These are phyloP conservation scores for Channallabes apus DNA, from an alignment of 2,797 vertebrate species.

Conservation along the genomic window DNA sequence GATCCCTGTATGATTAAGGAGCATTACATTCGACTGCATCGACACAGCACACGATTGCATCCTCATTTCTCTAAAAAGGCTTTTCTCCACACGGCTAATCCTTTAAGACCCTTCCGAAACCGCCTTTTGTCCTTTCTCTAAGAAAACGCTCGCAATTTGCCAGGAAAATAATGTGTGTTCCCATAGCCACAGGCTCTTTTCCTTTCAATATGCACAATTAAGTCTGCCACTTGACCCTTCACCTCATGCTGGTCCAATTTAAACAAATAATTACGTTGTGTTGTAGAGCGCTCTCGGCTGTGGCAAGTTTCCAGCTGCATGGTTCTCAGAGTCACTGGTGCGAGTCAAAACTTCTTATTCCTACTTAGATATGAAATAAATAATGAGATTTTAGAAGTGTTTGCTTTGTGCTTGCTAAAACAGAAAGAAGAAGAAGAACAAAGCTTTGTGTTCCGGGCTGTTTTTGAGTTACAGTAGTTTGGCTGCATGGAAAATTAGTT, in stretches of 20 bases:
- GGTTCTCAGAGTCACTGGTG: slow-evolving; percentile 6
- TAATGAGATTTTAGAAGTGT: neutral
- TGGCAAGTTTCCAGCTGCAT: slow-evolving; percentile 35
- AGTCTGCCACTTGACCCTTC: slow-evolving; percentile 32
- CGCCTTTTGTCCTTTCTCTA: neutral
- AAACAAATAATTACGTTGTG: slow-evolving; percentile 51
- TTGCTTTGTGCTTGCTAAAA: neutral
- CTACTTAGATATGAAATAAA: neutral
- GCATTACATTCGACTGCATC: neutral
- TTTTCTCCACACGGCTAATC: slow-evolving; percentile 16
- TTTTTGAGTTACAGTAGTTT: too few species aligned
- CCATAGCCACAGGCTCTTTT: slow-evolving; percentile 18
- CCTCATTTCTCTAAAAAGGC: slow-evolving; percentile 21
- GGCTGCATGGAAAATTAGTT: neutral
- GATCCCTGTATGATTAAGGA: slow-evolving; percentile 23
- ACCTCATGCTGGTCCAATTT: slow-evolving; percentile 45
- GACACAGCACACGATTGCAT: neutral
- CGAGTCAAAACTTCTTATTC: neutral
- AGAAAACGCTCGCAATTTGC: slow-evolving; percentile 12
- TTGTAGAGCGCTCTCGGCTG: slow-evolving; percentile 36
- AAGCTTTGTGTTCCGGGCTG: too few species aligned
- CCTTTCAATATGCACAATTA: slow-evolving; percentile 27
- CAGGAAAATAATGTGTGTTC: slow-evolving; percentile 8
- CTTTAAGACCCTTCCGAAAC: neutral
- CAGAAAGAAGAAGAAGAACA: neutral